Evolutionary conservation across 92 coral and sea anemone genomes (phyloP), one percentile per base, ranked within the genome.

Genomic region (Montipora capitata): DNA sequence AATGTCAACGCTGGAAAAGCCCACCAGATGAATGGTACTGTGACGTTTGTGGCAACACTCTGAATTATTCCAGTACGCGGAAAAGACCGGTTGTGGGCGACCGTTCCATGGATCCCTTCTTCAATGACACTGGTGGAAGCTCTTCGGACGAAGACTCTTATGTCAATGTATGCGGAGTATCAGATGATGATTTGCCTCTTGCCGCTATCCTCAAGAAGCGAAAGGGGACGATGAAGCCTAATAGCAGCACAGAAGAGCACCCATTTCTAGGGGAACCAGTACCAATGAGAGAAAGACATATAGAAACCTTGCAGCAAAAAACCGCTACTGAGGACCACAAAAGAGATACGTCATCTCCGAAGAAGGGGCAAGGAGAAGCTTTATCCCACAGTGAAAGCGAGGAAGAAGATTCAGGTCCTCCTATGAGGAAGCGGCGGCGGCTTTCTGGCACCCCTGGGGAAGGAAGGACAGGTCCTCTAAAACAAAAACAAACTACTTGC

Each of bases 1-100:
- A 87, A 20, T 97, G 99, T 61, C 95, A 92, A 77, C 85, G 82
- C 73, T 96, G 98, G 99, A 73, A 27, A 40, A 77, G 52, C n/a
- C 56, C 84, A 49, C 97, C 96, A n/a, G 75, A 77, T 2, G 79
- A 58, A 62, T 94, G 94, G 92, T 72, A 79, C 4, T 97, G 99
- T 48, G 84, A 79, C 2, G 84, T 76, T 17, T 96, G 99, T 67
- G 92, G 72, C 8, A 77, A 68, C 35, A 86, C 74, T 3, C 39
- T 75, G 13, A 72, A 79, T 17, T 5, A 17, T 40, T 27, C 59
- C 40, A 61, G 84, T 10, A 85, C 84, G 2, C 74, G 83, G 13
- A 40, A 68, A 38, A 57, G 78, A 69, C 72, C 71, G 10, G 48
- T 87, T n/a, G 48, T 87, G 7, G 91, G 88, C 7, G 88, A 81